phyloP scores from a whole-genome alignment of 2,888 invertebrate genomes.

The Quadriops clusia region DNA sequence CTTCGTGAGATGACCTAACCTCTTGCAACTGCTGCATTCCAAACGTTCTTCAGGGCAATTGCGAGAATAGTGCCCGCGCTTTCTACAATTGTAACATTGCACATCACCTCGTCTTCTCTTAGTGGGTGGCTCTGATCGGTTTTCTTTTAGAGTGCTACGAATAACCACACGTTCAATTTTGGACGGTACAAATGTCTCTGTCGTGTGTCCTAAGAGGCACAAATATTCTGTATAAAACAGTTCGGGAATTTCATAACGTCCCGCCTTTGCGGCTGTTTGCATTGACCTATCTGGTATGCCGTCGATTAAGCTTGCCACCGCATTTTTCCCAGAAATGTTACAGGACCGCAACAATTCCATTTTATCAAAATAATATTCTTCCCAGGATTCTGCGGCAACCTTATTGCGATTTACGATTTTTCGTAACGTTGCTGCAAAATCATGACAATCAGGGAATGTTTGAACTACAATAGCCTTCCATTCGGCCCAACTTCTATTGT shows the following conservation, averaged over 20 bases:
- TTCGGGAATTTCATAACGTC: constrained; percentile 10
- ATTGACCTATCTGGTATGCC: constrained; percentile 10
- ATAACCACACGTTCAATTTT: no score
- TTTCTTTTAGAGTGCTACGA: no score
- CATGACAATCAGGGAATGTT: constrained; percentile 8
- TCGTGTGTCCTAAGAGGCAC: no score
- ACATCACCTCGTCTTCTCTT: no score
- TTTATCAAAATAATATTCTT: constrained; percentile 17
- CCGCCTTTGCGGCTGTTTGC: constrained; percentile 12
- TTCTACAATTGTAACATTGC: no score
- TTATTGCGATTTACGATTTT: constrained; percentile 11
- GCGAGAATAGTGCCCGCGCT: no score
- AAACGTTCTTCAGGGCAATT: not conserved
- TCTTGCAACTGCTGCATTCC: not conserved
- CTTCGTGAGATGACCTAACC: not conserved
- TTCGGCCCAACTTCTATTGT: constrained; percentile 4
- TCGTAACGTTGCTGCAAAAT: constrained; percentile 8
- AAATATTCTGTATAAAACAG: constrained; percentile 9
- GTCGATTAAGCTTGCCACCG: constrained; percentile 15
- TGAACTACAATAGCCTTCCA: constrained; percentile 9
- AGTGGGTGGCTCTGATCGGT: no score
- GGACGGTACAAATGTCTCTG: no score
- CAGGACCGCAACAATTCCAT: constrained; percentile 15
- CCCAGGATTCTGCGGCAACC: constrained; percentile 12
- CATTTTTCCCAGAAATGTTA: constrained; percentile 11